Evolutionary conservation across 2,113 vertebrate genomes (phyloP).

Genomic region (Halichoeres trimaculatus): DNA sequence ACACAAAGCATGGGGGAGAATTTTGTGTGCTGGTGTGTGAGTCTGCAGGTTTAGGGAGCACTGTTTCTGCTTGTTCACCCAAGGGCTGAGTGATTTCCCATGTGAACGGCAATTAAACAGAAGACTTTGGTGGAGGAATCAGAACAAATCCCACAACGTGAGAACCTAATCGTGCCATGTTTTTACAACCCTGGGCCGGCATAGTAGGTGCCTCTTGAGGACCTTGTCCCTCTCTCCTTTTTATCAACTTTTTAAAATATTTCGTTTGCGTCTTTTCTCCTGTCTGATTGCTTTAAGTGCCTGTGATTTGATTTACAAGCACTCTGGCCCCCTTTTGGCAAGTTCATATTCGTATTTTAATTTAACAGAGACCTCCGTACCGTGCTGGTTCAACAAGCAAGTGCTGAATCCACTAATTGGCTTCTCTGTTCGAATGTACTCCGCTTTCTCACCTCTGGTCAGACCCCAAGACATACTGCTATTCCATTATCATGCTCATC

Average conservation of each 20-base stretch:
- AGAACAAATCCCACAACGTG: slow-evolving; percentile 47
- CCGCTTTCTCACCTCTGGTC: slow-evolving; percentile 28
- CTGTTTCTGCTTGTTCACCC: slow-evolving; percentile 41
- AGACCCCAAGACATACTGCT: slow-evolving; percentile 39
- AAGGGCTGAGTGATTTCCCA: slow-evolving; percentile 59
- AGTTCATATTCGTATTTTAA: slow-evolving; percentile 58
- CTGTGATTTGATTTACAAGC: slow-evolving; percentile 57
- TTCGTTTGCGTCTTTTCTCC: slow-evolving; percentile 20
- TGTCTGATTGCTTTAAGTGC: slow-evolving; percentile 38
- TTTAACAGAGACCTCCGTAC: slow-evolving; percentile 54
- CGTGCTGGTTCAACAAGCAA: slow-evolving; percentile 46
- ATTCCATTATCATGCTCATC: slow-evolving; percentile 46
- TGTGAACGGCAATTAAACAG: slow-evolving; percentile 72
- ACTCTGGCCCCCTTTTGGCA: slow-evolving; percentile 32
- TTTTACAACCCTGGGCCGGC: slow-evolving; percentile 52
- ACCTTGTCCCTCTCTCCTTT: neutral
- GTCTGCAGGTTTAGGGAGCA: slow-evolving; percentile 29
- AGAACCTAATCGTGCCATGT: slow-evolving; percentile 27
- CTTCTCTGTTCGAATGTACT: slow-evolving; percentile 37
- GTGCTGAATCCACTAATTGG: slow-evolving; percentile 59
- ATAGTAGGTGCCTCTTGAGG: slow-evolving; percentile 48
- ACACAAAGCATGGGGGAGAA: slow-evolving; percentile 6
- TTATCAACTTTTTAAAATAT: slow-evolving; percentile 36
- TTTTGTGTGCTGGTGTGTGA: slow-evolving; percentile 24
- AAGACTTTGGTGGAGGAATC: slow-evolving; percentile 61